These are phyloP conservation scores for Conopomorpha cramerella DNA, from an alignment of 1,140 invertebrate species.

Conservation along the genomic window DNA sequence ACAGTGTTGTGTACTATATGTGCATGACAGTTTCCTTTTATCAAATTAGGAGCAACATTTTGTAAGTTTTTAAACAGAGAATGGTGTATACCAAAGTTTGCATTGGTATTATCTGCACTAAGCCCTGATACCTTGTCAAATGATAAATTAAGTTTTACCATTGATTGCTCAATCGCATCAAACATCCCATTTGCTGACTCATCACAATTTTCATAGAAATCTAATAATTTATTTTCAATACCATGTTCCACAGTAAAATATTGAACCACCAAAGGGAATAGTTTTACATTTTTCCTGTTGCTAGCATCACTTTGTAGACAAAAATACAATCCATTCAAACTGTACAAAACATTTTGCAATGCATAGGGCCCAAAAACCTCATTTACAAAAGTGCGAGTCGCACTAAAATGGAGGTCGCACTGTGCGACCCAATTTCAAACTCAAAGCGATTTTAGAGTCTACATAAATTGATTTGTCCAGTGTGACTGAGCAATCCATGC, in stretches of 20 bases:
- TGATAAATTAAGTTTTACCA: constrained; percentile 2
- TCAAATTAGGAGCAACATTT: neutral
- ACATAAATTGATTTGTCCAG: neutral
- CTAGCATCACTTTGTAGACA: neutral
- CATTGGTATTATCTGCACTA: too few species aligned
- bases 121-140: constrained; percentile 2
- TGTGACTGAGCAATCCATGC: neutral
- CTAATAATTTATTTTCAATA: constrained; percentile 1
- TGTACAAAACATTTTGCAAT: neutral
- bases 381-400: neutral
- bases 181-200: neutral
- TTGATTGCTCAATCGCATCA: constrained; percentile 8
- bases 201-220: neutral
- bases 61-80: neutral
- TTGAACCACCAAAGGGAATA: neutral
- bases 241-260: neutral
- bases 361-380: neutral
- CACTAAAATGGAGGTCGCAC: too few species aligned
- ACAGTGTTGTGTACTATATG: too few species aligned
- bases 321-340: neutral
- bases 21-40: neutral
- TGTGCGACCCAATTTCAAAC: constrained; percentile 4
- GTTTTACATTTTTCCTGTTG: constrained; percentile 1
- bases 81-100: neutral
- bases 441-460: neutral